Conservation (phyloP, 2,797 vertebrate genomes). For the Heterohyrax brucei region DNA sequence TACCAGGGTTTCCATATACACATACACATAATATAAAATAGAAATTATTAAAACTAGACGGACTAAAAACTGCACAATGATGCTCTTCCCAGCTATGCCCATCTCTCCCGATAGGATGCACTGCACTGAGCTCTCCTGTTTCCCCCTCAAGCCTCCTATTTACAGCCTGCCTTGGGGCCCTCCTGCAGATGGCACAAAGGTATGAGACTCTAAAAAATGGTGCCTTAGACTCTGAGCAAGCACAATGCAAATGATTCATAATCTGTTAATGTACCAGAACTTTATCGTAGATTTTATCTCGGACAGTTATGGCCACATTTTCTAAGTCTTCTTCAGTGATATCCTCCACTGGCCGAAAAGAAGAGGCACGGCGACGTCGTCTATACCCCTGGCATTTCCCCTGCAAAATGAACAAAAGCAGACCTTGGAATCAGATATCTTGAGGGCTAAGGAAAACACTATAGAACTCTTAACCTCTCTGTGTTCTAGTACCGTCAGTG, state of each 20-base stretch:
- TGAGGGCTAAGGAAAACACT: neutral
- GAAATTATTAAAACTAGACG: neutral
- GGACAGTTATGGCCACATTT: slow-evolving; percentile 95
- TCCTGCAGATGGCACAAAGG: neutral
- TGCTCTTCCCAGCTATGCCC: neutral
- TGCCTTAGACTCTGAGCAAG: fast-evolving
- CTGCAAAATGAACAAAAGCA: slow-evolving; percentile 86
- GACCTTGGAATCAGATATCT: neutral
- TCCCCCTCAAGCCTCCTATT: neutral
- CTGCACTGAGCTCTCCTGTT: neutral
- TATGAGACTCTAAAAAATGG: neutral
- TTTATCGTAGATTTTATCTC: slow-evolving; percentile 98
- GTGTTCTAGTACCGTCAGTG: neutral
- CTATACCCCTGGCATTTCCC: slow-evolving; percentile 85
- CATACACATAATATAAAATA: no score
- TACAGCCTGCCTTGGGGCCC: neutral
- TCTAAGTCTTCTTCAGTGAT: slow-evolving; percentile 97
- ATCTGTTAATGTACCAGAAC: slow-evolving; percentile 92
- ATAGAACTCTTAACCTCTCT: neutral
- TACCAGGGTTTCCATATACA: no score
- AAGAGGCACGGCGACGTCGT: slow-evolving; percentile 88
- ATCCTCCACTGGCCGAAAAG: slow-evolving; percentile 93
- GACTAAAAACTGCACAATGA: neutral
- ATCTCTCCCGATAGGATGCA: neutral
- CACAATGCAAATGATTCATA: neutral